Evolutionary conservation across 1,140 invertebrate genomes (phyloP).

Genomic region (Drosophila eugracilis): DNA sequence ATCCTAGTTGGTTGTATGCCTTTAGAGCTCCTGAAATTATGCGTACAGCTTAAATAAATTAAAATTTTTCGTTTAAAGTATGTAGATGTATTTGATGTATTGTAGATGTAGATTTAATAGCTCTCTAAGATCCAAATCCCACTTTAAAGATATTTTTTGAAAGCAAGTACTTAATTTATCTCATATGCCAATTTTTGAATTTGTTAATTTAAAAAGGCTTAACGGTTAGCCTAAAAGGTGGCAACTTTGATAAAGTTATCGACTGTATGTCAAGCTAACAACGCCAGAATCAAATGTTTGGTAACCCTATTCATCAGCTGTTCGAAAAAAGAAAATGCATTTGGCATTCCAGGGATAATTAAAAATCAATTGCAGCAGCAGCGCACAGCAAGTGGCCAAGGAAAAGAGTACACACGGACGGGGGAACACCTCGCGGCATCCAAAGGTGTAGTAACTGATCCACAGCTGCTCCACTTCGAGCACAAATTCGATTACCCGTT

Average conservation of each 20-base stretch:
- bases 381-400: conserved; percentile 7
- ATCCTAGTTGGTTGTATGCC: conserved; percentile 5
- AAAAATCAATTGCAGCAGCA: conserved; percentile 44
- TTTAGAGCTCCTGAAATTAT: conserved; percentile 3
- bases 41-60: conserved; percentile 11
- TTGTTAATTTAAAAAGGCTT: too few species aligned
- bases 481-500: conserved; percentile 20
- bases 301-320: conserved; percentile 2
- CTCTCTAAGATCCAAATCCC: too few species aligned
- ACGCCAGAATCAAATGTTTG: neutral
- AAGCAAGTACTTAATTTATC: too few species aligned
- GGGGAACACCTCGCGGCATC: neutral
- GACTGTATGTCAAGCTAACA: neutral
- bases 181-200: too few species aligned
- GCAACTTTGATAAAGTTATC: neutral
- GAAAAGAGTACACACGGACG: neutral
- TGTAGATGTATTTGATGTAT: too few species aligned
- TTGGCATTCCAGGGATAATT: conserved; percentile 27
- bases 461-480: conserved; percentile 21
- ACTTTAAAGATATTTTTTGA: too few species aligned
- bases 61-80: conserved; percentile 1
- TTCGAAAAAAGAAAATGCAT: conserved; percentile 5
- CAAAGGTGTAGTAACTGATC: conserved; percentile 6
- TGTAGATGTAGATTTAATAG: too few species aligned
- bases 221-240: too few species aligned